A percentile compares a stretch with the other conserved stretches of the same genome.
Evolutionary conservation across 2,797 vertebrate genomes (phyloP).

Genomic region (Anguilla megastoma): DNA sequence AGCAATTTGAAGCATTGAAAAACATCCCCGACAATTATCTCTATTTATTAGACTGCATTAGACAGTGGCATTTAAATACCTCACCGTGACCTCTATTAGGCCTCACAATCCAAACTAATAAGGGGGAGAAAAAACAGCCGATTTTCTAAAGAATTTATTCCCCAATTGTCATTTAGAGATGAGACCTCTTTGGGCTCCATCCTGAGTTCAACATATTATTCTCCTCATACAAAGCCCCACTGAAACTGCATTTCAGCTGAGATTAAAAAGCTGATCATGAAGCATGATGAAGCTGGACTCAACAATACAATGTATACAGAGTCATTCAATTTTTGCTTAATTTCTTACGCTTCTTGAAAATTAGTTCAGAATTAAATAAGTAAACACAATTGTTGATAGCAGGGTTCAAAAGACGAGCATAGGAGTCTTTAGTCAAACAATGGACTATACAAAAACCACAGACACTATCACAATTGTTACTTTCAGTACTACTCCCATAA

Average conservation of each 20-base stretch:
- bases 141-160: neutral
- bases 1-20: neutral
- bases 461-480: neutral
- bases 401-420: neutral
- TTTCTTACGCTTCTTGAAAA: neutral
- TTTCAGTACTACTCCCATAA: neutral
- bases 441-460: neutral
- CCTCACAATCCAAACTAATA: neutral
- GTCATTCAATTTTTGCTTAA: neutral
- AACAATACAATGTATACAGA: neutral
- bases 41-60: neutral
- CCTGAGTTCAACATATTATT: conserved; percentile 3
- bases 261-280: conserved; percentile 11
- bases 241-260: conserved; percentile 4
- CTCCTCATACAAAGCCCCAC: neutral
- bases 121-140: neutral
- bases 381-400: neutral
- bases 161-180: conserved; percentile 10
- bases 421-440: neutral
- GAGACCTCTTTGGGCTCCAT: neutral
- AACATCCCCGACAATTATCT: neutral
- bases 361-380: neutral
- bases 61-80: conserved; percentile 16
- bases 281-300: conserved; percentile 8
- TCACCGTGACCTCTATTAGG: conserved; percentile 1